Conservation (phyloP, 2,888 invertebrate species). For the Ophion ellenae region DNA sequence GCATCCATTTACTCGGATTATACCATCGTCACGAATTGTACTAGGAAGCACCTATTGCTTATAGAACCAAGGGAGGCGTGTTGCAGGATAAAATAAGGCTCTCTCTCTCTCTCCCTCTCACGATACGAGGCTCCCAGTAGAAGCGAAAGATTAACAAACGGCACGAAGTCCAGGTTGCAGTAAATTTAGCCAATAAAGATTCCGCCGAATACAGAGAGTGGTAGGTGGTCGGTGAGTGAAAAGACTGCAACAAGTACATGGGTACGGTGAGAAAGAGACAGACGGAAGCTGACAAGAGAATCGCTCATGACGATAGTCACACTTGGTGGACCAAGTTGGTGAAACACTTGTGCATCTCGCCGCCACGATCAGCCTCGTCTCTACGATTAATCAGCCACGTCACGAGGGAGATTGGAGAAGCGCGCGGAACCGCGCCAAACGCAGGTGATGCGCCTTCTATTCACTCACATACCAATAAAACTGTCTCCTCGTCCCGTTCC, state of each 20-base stretch:
- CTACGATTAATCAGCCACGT: constrained; percentile 56
- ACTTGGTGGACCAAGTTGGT: constrained; percentile 21
- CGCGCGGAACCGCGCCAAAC: constrained; percentile 36
- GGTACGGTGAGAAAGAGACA: not conserved
- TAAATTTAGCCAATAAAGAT: constrained; percentile 8
- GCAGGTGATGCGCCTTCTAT: constrained; percentile 53
- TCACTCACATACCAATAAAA: constrained; percentile 55
- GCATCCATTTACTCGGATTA: constrained; percentile 70
- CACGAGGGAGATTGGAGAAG: constrained; percentile 39
- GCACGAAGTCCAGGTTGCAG: constrained; percentile 56
- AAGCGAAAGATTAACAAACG: constrained; percentile 48
- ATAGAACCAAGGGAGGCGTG: constrained; percentile 61
- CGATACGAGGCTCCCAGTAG: constrained; percentile 5
- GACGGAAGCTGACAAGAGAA: not conserved
- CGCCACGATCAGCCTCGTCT: constrained; percentile 8
- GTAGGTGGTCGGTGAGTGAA: not conserved
- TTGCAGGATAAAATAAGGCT: constrained; percentile 60
- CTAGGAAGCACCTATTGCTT: constrained; percentile 63
- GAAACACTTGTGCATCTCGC: constrained; percentile 28
- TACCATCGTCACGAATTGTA: constrained; percentile 71
- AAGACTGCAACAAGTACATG: not conserved
- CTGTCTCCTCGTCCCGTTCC: constrained; percentile 29
- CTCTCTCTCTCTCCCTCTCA: constrained; percentile 40
- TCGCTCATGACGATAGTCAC: constrained; percentile 18
- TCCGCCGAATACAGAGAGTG: no score